Conservation (phyloP, 2,888 invertebrate species). For the Scaptomyza reducta region DNA sequence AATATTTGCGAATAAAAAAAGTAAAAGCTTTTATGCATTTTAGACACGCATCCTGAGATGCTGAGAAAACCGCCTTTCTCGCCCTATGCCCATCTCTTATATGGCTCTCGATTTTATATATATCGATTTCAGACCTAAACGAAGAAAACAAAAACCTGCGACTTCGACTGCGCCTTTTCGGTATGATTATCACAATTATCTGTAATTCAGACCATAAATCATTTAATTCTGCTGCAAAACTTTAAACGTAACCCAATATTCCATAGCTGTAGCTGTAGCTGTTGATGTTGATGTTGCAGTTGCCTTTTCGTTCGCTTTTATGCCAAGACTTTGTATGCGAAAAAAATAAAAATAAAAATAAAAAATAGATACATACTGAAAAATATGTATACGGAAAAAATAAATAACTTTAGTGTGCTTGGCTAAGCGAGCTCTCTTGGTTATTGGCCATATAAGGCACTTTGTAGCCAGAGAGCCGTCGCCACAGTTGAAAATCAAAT, state of each 20-base stretch:
- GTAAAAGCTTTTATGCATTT: slow-evolving; percentile 54
- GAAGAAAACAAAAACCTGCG: slow-evolving; percentile 28
- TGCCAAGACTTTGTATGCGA: slow-evolving; percentile 4
- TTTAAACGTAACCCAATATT: slow-evolving; percentile 74
- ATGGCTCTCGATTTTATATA: slow-evolving; percentile 62
- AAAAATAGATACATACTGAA: slow-evolving; percentile 48
- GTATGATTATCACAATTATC: slow-evolving; percentile 83
- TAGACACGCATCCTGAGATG: slow-evolving; percentile 49
- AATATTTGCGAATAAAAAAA: background rate
- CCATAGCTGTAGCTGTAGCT: slow-evolving; percentile 25
- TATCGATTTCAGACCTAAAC: slow-evolving; percentile 64
- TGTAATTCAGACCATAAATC: slow-evolving; percentile 83
- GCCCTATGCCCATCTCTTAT: slow-evolving; percentile 22
- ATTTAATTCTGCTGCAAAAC: slow-evolving; percentile 70
- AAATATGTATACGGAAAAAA: slow-evolving; percentile 47
- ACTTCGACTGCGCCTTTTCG: slow-evolving; percentile 67
- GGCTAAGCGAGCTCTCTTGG: slow-evolving; percentile 26
- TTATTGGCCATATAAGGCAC: slow-evolving; percentile 34
- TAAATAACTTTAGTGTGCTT: slow-evolving; percentile 41
- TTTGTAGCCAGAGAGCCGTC: slow-evolving; percentile 48
- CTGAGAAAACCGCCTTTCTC: slow-evolving; percentile 5
- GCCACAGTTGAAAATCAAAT: slow-evolving; percentile 63
- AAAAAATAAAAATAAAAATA: slow-evolving; percentile 21
- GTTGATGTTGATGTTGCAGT: slow-evolving; percentile 22
- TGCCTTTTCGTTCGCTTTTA: slow-evolving; percentile 4